Percentiles rank a stretch among this genome's conserved stretches.
Evolutionary conservation across 2,888 invertebrate genomes (phyloP).

Genomic region (Drosophila cognata): DNA sequence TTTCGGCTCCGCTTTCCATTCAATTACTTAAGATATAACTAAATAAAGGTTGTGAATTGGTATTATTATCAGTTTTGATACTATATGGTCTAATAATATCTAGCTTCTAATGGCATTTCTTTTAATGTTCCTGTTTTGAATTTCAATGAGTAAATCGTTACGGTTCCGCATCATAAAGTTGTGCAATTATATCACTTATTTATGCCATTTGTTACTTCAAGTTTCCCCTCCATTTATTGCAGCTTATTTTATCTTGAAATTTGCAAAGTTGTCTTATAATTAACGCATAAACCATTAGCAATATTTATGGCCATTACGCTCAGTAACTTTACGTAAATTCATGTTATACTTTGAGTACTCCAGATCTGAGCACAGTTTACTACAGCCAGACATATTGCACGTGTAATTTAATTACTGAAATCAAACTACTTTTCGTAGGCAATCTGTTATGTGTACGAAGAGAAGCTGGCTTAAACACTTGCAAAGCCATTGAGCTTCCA

Average conservation of each 20-base stretch:
- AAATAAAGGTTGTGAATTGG: too few species aligned
- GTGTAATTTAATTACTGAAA: slow-evolving; percentile 12
- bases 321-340: neutral
- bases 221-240: neutral
- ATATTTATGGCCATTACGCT: neutral
- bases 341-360: neutral
- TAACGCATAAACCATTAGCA: neutral
- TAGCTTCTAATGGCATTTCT: neutral
- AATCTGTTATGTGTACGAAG: slow-evolving; percentile 4
- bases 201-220: neutral
- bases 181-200: neutral
- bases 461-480: slow-evolving; percentile 13
- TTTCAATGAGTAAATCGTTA: neutral
- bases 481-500: slow-evolving; percentile 1
- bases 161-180: neutral
- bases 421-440: neutral
- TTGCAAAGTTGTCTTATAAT: neutral
- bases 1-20: neutral
- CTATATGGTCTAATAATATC: neutral
- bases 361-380: neutral
- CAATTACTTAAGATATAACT: neutral
- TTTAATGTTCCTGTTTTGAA: neutral
- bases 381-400: neutral
- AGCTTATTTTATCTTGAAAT: neutral
- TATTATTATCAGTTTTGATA: too few species aligned